Evolutionary conservation across 2,797 vertebrate genomes (phyloP), one percentile per base, ranked within the genome.

Genomic region (Adelosebastes latens): DNA sequence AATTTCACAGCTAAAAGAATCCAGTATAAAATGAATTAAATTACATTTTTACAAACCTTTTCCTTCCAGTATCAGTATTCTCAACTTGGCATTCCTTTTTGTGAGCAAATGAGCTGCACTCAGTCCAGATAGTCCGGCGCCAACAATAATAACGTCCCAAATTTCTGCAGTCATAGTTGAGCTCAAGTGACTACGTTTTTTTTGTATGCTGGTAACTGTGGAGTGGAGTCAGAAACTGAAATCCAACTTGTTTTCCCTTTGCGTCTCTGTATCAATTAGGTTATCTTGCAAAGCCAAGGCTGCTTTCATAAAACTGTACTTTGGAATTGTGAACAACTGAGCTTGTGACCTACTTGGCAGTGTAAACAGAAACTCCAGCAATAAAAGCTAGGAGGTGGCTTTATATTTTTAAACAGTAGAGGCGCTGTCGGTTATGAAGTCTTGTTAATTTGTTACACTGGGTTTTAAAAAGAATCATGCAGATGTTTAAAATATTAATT

Each of bases 41-140:
- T 56, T 70, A 2, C 24, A 4, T 9, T 75, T 42, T n/a, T 52
- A 84, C 89, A n/a, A 63, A 96, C 95, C 94, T 94, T 95, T 96
- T 71, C 87, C 96, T 84, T 96, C 95, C 80, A 95, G 65, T 49
- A 96, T 66, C 9, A 96, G 62, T 53, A 96, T 89, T 77, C 24
- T 92, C 32, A 96, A 74, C 9, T 80, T 29, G 12, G 72, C 24
- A 4, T 92, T 83, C 62, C 78, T 93, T 78, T 93, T 92, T 12
- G 18, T 77, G 34, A 96, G 90, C 24, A 83, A 63, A 46, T 89
- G 87, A 77, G 95, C 95, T 3, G 96, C 92, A 36, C 88, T 95
- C 65, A 96, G 86, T 53, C 96, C 96, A 8, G 96, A 95, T 1
- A 96, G 75, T 24, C 96, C 96, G 1, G 95, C 96, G 0, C 96